A percentile compares a stretch with the other conserved stretches of the same genome.
phyloP scores from a whole-genome alignment of 2,888 invertebrate genomes.

The Dynastes tityus region DNA sequence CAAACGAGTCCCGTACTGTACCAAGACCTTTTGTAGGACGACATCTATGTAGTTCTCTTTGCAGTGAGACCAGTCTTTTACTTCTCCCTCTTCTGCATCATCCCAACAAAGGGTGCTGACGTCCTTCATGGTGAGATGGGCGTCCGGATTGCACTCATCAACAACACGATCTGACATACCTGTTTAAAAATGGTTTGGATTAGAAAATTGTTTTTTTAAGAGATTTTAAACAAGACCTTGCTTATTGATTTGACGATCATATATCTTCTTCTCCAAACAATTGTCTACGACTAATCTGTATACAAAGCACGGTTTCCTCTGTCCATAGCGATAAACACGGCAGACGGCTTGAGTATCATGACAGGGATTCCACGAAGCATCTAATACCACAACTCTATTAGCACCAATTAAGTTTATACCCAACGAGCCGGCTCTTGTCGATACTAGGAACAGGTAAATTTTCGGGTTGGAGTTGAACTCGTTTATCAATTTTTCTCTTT shows the following conservation, averaged over 20 bases:
- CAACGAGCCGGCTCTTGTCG: constrained; percentile 95
- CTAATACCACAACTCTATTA: constrained; percentile 96
- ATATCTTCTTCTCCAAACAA: constrained; percentile 97
- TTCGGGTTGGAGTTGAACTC: constrained; percentile 93
- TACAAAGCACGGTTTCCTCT: constrained; percentile 94
- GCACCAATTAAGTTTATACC: constrained; percentile 99
- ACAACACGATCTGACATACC: constrained; percentile 97
- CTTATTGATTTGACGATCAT: constrained; percentile 98
- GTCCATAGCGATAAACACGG: constrained; percentile 95
- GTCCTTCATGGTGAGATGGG: constrained; percentile 91
- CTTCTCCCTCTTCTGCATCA: constrained; percentile 89
- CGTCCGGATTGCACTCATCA: constrained; percentile 98
- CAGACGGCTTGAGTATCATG: constrained; percentile 99
- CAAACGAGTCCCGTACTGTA: constrained; percentile 76
- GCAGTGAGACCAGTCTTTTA: constrained; percentile 81
- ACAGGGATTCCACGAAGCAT: constrained; percentile 99
- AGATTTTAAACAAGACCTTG: constrained; percentile 80
- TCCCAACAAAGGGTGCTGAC: constrained; percentile 92
- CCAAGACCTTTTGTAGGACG: constrained; percentile 83
- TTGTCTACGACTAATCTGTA: constrained; percentile 98
- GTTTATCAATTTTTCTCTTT: constrained; percentile 96
- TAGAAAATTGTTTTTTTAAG: constrained; percentile 5
- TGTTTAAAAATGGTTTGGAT: constrained; percentile 55
- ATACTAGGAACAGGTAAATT: constrained; percentile 93
- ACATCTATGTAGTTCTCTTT: constrained; percentile 86